phyloP scores from a whole-genome alignment of 2,113 vertebrate species.

The Raja brachyura region DNA sequence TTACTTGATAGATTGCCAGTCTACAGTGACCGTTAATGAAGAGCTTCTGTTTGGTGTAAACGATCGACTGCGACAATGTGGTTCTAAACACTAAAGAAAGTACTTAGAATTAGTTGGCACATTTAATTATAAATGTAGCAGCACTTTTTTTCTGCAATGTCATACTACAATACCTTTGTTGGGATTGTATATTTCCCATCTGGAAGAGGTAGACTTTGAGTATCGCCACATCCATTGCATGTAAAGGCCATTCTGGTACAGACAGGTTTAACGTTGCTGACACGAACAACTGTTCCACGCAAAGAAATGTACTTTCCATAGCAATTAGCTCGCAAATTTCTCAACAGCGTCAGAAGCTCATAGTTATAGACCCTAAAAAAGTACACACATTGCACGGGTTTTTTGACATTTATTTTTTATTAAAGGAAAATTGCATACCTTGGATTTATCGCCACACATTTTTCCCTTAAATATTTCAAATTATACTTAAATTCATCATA shows the following conservation, averaged over 20 bases:
- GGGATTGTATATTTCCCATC: slow-evolving; percentile 82
- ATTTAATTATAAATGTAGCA: not conserved
- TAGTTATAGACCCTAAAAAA: slow-evolving; percentile 83
- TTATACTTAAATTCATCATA: no score
- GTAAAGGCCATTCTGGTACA: slow-evolving; percentile 82
- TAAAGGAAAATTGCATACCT: not conserved
- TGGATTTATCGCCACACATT: not conserved
- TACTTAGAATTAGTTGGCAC: slow-evolving; percentile 6
- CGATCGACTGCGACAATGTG: slow-evolving; percentile 70
- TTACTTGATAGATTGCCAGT: slow-evolving; percentile 95
- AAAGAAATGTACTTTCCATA: slow-evolving; percentile 81
- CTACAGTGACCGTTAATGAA: slow-evolving; percentile 84
- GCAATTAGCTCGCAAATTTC: slow-evolving; percentile 77
- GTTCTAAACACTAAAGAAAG: slow-evolving; percentile 66
- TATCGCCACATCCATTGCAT: slow-evolving; percentile 68
- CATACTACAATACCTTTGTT: slow-evolving; percentile 65
- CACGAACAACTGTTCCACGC: slow-evolving; percentile 83
- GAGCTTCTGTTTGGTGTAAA: slow-evolving; percentile 73
- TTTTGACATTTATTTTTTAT: not conserved
- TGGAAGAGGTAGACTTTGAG: slow-evolving; percentile 68
- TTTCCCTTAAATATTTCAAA: not conserved
- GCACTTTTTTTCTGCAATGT: not conserved
- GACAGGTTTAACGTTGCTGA: slow-evolving; percentile 83
- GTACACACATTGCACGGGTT: not conserved
- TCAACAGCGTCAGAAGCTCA: slow-evolving; percentile 75